These are phyloP conservation scores for Polydrusus pterygomalis DNA, from an alignment of 2,888 invertebrate genomes.

Conservation along the genomic window DNA sequence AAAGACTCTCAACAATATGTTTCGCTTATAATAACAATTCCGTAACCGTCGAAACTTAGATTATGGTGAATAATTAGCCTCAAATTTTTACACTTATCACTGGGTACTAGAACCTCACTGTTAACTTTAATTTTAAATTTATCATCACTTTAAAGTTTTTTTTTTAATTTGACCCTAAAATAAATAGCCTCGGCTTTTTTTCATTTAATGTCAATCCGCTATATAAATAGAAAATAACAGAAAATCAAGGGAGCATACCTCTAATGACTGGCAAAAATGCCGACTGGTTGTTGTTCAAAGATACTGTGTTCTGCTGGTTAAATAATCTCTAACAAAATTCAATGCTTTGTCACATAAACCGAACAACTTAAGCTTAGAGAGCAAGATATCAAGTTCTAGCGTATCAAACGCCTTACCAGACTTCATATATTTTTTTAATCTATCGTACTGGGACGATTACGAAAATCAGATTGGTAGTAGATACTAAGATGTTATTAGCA, in stretches of 20 bases:
- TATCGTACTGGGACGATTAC: background rate
- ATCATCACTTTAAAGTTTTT: background rate
- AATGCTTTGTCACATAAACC: background rate
- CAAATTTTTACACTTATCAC: background rate
- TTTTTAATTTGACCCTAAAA: background rate
- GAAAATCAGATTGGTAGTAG: background rate
- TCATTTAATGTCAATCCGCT: background rate
- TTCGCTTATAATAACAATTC: background rate
- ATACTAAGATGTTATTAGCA: background rate
- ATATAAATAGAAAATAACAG: background rate
- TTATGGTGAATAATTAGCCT: background rate
- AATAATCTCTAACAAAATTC: background rate
- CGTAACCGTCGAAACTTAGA: background rate
- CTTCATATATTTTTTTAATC: too few relatives aligned
- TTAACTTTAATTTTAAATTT: background rate
- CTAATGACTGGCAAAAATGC: background rate
- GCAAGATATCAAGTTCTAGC: background rate
- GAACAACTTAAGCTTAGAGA: background rate
- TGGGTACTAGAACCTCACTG: background rate
- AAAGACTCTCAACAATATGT: background rate
- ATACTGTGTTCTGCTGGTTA: background rate
- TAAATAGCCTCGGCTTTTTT: background rate
- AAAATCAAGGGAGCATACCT: background rate
- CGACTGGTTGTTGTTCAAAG: background rate
- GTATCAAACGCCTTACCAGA: background rate